Evolutionary conservation across 1,140 invertebrate genomes (phyloP), one percentile per base, ranked within the genome.

Genomic region (Drosophila pruinosa): DNA sequence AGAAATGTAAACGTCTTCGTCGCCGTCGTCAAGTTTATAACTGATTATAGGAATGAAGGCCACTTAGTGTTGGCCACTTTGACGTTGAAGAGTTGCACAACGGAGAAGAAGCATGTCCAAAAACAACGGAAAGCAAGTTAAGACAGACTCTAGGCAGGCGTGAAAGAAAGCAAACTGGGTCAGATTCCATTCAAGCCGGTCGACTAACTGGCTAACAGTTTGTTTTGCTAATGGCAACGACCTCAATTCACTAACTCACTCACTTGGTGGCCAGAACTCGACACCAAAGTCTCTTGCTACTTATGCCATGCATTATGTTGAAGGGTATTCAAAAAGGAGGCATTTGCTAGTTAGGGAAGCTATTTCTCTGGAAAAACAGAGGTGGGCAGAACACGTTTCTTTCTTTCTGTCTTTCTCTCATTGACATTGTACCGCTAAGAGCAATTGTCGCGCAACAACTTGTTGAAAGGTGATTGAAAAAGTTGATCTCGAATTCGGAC

Each of bases 151-250:
- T 56, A 47, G 43, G 61, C 68, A 65, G 56, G 61, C 61, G 72
- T 78, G 41, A 82, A 78, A 86, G 81, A 88, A 86, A 86, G 82
- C 82, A 88, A 86, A 88, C 78, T 86, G 22, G 81, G 81, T 78
- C 86, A 82, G 81, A 86, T 86, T 86, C 81, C 81, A 88, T 82
- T 82, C 82, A 81, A 76, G 19, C 48, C 58, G 45, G 43, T 73
- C 75, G 75, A 67, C 72, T 47, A 53, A 52, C 72, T 53, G 62
- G 45, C 63, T 72, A 64, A 71, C 68, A 57, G 68, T 71, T 64
- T 71, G 52, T 48, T 71, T 71, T 50, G 61, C 68, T 71, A 65
- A 65, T 58, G 54, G 63, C 53, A 26, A 71, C 61, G 61, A 65
- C 68, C 61, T 71, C 61, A 56, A 71, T 65, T 54, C 45, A 43